Evolutionary conservation across 2,888 invertebrate species (phyloP), one percentile per base, ranked within the genome.

Genomic region (Pelosia muscerda): DNA sequence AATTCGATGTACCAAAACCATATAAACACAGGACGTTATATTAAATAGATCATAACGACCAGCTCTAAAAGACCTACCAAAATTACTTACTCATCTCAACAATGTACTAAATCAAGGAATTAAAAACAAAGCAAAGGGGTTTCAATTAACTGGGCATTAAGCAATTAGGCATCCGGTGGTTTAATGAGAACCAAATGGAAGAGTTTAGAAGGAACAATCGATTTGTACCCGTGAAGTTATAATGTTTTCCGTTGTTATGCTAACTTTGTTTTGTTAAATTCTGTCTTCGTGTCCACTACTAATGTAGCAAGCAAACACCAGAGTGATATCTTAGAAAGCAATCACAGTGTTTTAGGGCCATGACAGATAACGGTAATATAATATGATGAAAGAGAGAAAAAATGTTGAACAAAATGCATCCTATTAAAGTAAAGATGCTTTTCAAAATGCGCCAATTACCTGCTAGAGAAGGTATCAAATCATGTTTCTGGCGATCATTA

Each of bases 171-270:
- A 92, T 94, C 93, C 93, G 92, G 92, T 81, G 82, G 77, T 66
- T 85, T 93, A 94, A 94, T 94, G 91, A 93, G 89, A 87, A 92
- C 93, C 94, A 93, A 93, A 92, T 94, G 94, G 92, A 87, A 88
- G 92, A 91, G 92, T 92, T 88, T 86, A 76, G 82, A 81, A 75
- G 83, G 80, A 71, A 85, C 92, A 94, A 94, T 94, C 91, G 93
- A 94, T 94, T 94, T 91, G 92, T 86, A 78, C 80, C 92, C 92
- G 92, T 94, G 91, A 94, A 91, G 88, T 86, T 86, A 91, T 93
- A 86, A 93, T 83, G 84, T 81, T 88, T 91, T 92, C 92, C 93
- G 92, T 84, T 88, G 79, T 78, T 77, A 81, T 81, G 84, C 84
- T 87, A 82, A 67, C 34, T 55, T 42, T 55, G 25, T 54, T 3